Conservation (phyloP, 2,113 vertebrate species). For the Amphilophus citrinellus region DNA sequence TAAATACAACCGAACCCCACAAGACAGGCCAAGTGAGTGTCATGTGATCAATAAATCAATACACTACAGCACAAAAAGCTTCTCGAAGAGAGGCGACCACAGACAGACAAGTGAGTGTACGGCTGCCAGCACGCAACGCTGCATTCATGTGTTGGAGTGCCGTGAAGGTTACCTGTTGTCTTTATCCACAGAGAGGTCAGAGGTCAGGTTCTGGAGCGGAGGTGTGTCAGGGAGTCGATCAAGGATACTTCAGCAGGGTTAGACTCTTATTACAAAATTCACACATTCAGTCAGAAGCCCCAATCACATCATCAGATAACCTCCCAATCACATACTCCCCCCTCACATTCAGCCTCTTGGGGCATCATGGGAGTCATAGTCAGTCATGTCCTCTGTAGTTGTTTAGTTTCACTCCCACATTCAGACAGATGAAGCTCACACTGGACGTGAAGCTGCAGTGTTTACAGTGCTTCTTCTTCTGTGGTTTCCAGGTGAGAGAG, state of each 20-base stretch:
- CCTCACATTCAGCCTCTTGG: neutral
- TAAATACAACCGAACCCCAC: slow-evolving; percentile 33
- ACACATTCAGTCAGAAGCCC: neutral
- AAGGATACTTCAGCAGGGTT: slow-evolving; percentile 40
- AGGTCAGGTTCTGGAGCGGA: slow-evolving; percentile 33
- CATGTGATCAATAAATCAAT: neutral
- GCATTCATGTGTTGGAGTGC: neutral
- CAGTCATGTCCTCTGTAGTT: neutral
- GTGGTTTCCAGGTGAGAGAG: slow-evolving; percentile 63
- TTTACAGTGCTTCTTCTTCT: neutral
- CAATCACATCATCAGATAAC: neutral
- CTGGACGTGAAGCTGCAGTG: neutral
- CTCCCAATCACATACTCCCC: neutral
- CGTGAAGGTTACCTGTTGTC: slow-evolving; percentile 3
- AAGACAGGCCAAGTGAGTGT: slow-evolving; percentile 52
- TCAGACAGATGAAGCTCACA: neutral
- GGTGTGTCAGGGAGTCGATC: slow-evolving; percentile 24
- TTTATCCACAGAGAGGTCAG: slow-evolving; percentile 43
- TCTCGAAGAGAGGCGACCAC: slow-evolving; percentile 75
- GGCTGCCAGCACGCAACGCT: too few relatives aligned
- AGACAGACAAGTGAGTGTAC: slow-evolving; percentile 74
- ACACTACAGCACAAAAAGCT: slow-evolving; percentile 8
- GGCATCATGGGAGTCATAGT: neutral
- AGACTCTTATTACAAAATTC: slow-evolving; percentile 21
- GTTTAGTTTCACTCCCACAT: neutral